Conservation (phyloP, 2,888 invertebrate genomes). For the Campoletis raptor region DNA sequence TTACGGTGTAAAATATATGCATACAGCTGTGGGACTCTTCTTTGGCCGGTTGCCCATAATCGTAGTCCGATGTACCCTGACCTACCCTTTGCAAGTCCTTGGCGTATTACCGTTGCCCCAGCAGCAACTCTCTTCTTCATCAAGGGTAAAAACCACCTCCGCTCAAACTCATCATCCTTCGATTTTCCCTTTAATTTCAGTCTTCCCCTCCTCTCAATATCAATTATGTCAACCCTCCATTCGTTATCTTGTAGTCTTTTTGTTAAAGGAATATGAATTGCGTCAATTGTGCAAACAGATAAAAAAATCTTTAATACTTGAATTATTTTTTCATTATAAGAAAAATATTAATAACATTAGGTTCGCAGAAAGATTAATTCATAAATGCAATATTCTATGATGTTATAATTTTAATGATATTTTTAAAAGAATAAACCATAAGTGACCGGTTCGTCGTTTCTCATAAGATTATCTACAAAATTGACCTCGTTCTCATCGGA, state of each 20-base stretch:
- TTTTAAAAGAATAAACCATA: no score
- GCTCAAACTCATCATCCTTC: conserved; percentile 38
- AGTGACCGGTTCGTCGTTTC: no score
- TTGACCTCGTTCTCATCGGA: no score
- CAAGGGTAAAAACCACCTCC: conserved; percentile 39
- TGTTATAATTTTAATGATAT: no score
- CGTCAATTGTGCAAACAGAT: neutral
- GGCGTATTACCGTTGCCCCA: conserved; percentile 63
- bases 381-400: no score
- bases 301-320: neutral
- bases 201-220: neutral
- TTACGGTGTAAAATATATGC: conserved; percentile 49
- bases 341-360: no score
- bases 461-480: no score
- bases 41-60: conserved; percentile 55
- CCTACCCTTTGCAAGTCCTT: conserved; percentile 77
- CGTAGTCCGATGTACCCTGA: conserved; percentile 72
- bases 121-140: neutral
- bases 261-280: neutral
- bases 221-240: conserved; percentile 2
- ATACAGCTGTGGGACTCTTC: conserved; percentile 18
- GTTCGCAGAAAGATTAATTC: no score
- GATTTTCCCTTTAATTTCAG: conserved; percentile 9
- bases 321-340: neutral
- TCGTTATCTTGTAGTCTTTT: neutral